Conservation (phyloP, 2,888 invertebrate species). For the Acleris sparsana region DNA sequence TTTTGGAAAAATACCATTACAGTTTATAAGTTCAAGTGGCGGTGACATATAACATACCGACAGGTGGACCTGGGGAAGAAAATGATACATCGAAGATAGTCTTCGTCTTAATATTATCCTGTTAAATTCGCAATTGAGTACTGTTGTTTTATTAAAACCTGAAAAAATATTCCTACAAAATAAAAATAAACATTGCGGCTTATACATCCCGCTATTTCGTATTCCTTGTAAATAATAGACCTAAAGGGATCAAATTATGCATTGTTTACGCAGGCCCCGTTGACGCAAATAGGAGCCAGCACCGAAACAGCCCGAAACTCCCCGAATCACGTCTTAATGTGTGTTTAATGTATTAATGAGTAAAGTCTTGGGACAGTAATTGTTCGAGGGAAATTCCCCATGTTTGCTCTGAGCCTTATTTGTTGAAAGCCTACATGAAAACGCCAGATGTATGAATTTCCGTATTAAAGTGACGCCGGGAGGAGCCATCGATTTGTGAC, state of each 20-base stretch:
- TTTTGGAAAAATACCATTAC: too few species aligned
- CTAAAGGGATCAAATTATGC: slow-evolving; percentile 35
- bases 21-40: too few species aligned
- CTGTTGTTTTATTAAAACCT: too few species aligned
- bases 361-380: slow-evolving; percentile 37
- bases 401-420: slow-evolving; percentile 29
- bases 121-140: too few species aligned
- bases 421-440: slow-evolving; percentile 21
- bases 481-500: neutral
- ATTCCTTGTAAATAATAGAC: slow-evolving; percentile 17
- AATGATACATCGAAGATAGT: too few species aligned
- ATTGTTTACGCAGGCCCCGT: slow-evolving; percentile 32
- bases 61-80: too few species aligned
- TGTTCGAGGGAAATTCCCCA: slow-evolving; percentile 34
- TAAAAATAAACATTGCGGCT: neutral
- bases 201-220: slow-evolving; percentile 13
- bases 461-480: neutral
- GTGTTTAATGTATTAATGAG: slow-evolving; percentile 38
- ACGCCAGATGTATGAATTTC: neutral
- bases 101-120: too few species aligned
- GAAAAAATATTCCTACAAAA: neutral
- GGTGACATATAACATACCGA: too few species aligned
- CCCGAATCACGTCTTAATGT: slow-evolving; percentile 35
- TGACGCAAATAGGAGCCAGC: slow-evolving; percentile 32
- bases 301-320: slow-evolving; percentile 16